These are phyloP conservation scores for Crypturellus undulatus DNA, from an alignment of 2,113 vertebrate species.

Conservation along the genomic window DNA sequence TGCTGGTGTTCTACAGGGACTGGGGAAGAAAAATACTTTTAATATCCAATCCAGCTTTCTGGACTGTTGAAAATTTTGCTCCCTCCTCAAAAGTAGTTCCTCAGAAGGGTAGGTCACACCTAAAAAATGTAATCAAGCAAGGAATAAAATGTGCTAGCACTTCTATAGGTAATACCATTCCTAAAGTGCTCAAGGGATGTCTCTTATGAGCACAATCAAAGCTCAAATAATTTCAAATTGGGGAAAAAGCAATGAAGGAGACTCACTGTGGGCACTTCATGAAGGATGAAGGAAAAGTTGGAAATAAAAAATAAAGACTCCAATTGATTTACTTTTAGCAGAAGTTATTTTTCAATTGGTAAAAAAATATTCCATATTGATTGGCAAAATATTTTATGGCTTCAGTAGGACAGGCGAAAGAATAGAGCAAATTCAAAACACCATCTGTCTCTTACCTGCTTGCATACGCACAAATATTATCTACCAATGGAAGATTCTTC, in stretches of 20 bases:
- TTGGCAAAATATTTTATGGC: background rate
- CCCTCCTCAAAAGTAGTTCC: background rate
- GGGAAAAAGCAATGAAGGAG: background rate
- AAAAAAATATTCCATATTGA: background rate
- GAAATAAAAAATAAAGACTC: background rate
- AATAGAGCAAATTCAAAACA: background rate
- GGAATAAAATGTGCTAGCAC: background rate
- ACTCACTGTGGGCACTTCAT: background rate
- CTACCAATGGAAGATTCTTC: constrained; percentile 91
- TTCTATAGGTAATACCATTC: background rate
- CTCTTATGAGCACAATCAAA: background rate
- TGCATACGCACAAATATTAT: constrained; percentile 97
- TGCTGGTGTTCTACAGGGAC: background rate
- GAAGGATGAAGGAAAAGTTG: background rate
- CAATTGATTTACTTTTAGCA: background rate
- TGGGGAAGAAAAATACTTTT: background rate
- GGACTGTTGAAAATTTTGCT: background rate
- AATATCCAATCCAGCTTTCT: background rate
- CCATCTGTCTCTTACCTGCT: constrained; percentile 85
- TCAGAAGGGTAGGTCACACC: background rate
- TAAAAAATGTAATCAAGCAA: background rate
- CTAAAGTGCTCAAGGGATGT: background rate
- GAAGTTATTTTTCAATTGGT: background rate
- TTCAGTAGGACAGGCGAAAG: background rate
- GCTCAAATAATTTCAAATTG: background rate